Base-by-base conservation (phyloP, 1,140 invertebrate species). In the Aplysia californica region DNA sequence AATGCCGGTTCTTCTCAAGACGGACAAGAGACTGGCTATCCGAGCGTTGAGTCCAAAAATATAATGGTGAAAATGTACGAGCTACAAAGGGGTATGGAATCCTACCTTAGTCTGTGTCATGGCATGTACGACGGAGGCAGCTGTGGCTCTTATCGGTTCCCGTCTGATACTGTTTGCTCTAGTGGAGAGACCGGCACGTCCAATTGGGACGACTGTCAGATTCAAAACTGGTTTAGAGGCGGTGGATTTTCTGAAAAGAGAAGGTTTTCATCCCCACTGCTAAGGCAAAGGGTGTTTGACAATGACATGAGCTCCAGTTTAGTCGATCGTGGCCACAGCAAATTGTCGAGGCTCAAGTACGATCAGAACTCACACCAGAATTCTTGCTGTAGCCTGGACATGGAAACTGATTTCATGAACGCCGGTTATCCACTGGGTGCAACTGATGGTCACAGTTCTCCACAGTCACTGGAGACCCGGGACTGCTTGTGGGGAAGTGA, bases 321-420 rank as follows among this genome's bases (percentile, higher is more conserved):
- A 15, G 10, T 26, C 15, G 66, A 68, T 15, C 36, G 39, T 2
- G 66, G n/a, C 1, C 70, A 72, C 36, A 61, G 33, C 29, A 72
- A 61, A 26, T 26, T 72, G 6, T 2, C 56, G 0, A 35, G 70
- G 56, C 23, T 61, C 29, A 72, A 61, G 41, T 61, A 72, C 29
- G n/a, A 38, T 6, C n/a, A 38, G 26, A 66, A 35, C 29, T 72
- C 70, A 23, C 55, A 38, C 31, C 2, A 41, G 4, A 71, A 20
- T 23, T 72, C 70, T 29, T 39, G 10, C 36, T 61, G 26, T 35
- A 61, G 56, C 41, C 23, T 61, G n/a, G 70, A 72, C 38, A 61
- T 39, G 35, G 70, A 72, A 29, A 23, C 26, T 6, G 70, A 72
- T 41, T 61, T 72, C n/a, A 39, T 72, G 70, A 61, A 72, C 1